Evolutionary conservation across 2,888 invertebrate species (phyloP).

Genomic region (Spatulosminthurus flaviceps): DNA sequence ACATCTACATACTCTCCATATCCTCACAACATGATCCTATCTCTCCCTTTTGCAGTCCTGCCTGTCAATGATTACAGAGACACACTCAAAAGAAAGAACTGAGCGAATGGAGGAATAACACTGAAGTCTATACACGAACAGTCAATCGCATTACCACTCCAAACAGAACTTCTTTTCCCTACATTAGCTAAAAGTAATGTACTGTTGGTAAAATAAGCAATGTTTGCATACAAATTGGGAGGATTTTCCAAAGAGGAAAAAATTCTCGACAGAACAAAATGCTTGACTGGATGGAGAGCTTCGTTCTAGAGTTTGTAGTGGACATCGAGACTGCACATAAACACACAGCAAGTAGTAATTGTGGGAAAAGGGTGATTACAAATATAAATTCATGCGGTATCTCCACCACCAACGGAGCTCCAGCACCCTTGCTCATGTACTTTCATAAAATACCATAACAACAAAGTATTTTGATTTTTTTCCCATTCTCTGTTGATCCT

Average conservation of each 20-base stretch:
- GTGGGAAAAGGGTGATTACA: slow-evolving; percentile 18
- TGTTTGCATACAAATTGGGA: slow-evolving; percentile 25
- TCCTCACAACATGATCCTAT: not conserved
- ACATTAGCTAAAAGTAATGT: slow-evolving; percentile 15
- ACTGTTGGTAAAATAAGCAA: slow-evolving; percentile 21
- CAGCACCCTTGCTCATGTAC: not conserved
- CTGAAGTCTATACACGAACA: not conserved
- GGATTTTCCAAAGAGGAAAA: not conserved
- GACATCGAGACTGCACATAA: not conserved
- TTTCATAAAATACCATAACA: not conserved
- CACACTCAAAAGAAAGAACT: not conserved
- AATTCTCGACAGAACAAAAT: not conserved
- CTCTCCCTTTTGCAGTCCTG: not conserved
- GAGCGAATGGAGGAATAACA: not conserved
- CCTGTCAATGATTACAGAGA: not conserved
- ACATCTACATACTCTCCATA: not conserved
- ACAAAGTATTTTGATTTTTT: slow-evolving; percentile 4
- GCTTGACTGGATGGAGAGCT: not conserved
- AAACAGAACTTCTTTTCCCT: not conserved
- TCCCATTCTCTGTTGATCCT: not conserved
- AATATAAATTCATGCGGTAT: slow-evolving; percentile 16
- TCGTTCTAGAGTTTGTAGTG: too few species aligned
- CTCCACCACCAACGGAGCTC: slow-evolving; percentile 19
- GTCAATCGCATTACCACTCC: not conserved
- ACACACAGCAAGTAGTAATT: slow-evolving; percentile 3